Percentiles rank a stretch among this genome's conserved stretches.
Conservation (phyloP, 35 echinoderm and acorn worm species). For the Apostichopus californicus region DNA sequence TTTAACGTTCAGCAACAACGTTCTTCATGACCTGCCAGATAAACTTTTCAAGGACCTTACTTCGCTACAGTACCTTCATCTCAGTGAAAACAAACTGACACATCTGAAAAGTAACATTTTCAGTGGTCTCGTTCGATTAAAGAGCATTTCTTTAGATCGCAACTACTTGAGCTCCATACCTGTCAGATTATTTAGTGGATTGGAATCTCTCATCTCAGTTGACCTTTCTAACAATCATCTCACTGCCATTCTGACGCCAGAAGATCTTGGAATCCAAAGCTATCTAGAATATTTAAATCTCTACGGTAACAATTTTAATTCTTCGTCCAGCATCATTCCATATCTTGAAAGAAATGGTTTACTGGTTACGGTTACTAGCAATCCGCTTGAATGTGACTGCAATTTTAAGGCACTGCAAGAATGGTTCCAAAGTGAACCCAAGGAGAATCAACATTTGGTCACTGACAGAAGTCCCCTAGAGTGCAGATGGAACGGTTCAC, state of each 20-base stretch:
- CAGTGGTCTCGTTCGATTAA: background rate
- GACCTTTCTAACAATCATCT: background rate
- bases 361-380: background rate
- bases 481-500: background rate
- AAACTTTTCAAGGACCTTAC: background rate
- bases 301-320: background rate
- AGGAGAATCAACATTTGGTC: background rate
- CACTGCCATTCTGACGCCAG: background rate
- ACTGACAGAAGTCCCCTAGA: background rate
- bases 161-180: background rate
- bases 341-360: background rate
- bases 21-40: background rate
- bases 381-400: constrained; percentile 11
- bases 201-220: background rate
- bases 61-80: background rate
- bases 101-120: background rate
- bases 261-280: background rate
- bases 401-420: background rate
- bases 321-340: background rate
- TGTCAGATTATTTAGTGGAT: background rate
- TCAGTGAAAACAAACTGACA: background rate
- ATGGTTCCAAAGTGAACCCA: background rate
- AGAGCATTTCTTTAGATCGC: background rate
- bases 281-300: background rate
- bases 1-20: background rate